Percentiles rank a stretch among this genome's conserved stretches.
These are phyloP conservation scores for Dasysyrphus albostriatus DNA, from an alignment of 2,888 invertebrate species.

Conservation along the genomic window DNA sequence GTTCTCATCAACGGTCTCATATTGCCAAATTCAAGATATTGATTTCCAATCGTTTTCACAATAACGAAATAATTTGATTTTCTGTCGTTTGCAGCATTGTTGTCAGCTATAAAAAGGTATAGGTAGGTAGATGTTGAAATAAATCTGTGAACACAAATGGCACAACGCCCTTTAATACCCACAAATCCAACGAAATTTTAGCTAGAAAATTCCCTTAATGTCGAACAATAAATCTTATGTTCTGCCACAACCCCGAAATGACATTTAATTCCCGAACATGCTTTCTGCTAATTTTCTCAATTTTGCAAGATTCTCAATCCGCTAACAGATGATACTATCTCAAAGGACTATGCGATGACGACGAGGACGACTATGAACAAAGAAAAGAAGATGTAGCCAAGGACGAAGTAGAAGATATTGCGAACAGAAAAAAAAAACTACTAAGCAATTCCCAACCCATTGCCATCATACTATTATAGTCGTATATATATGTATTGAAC, in stretches of 20 bases:
- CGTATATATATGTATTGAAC: constrained; percentile 43
- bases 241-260: constrained; percentile 47
- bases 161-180: constrained; percentile 3
- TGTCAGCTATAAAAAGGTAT: neutral
- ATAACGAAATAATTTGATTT: constrained; percentile 12
- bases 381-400: neutral
- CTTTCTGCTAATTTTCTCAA: constrained; percentile 61
- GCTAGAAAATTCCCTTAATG: constrained; percentile 26
- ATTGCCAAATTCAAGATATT: neutral
- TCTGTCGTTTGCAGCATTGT: neutral
- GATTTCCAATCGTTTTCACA: constrained; percentile 11
- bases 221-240: constrained; percentile 46
- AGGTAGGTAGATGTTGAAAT: neutral
- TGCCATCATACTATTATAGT: neutral
- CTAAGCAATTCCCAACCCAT: constrained; percentile 5
- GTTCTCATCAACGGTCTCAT: neutral
- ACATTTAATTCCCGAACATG: constrained; percentile 58
- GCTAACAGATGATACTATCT: constrained; percentile 5
- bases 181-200: constrained; percentile 2
- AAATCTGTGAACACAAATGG: constrained; percentile 43
- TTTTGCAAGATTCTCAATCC: constrained; percentile 29
- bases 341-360: neutral
- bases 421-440: neutral
- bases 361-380: neutral
- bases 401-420: constrained; percentile 10